Base-by-base conservation (phyloP, 2,888 invertebrate species). In the Conomelus anceps region DNA sequence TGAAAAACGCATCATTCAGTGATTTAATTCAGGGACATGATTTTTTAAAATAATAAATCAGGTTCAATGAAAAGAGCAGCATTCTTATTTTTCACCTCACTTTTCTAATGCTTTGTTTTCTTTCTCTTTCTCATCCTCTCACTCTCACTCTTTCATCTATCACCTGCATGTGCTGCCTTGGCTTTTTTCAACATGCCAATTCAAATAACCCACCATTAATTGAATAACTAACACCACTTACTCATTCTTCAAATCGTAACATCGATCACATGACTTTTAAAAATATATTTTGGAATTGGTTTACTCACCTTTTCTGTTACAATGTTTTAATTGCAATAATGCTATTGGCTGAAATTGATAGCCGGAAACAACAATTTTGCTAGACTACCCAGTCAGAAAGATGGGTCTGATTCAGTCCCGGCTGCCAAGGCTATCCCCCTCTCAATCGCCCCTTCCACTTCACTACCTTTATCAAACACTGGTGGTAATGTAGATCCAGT, bases 341-440 rank as follows among this genome's bases (percentile, higher is more conserved):
- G n/a, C n/a, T n/a, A n/a, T n/a, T n/a, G n/a, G 63, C n/a, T 63
- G 63, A n/a, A 63, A 63, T 63, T 63, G 63, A 63, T 63, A 63
- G 63, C 63, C 63, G 63, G n/a, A 63, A 63, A 63, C n/a, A 88
- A 29, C 29, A 88, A 26, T 22, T 85, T 84, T 29, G 22, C 85
- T 34, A 22, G 88, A 85, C 88, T 85, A 26, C 85, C 88, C 34
- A 88, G 23, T 22, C 85, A 88, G 23, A 29, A 85, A 29, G 85
- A 88, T 29, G 29, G 26, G n/a, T 88, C 88, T 29, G 29, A 88
- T n/a, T 17, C 41, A 20, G 7, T n/a, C 20, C 88, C 88, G 22
- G 85, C 88, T 85, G 88, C 88, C 26, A 88, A 85, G 23, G 88
- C 88, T n/a, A 88, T 84, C 3, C 85, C 88, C 22, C n/a, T 29